A percentile compares a stretch with the other conserved stretches of the same genome.
Conservation (phyloP, 2,888 invertebrate genomes). For the Danaus chrysippus region DNA sequence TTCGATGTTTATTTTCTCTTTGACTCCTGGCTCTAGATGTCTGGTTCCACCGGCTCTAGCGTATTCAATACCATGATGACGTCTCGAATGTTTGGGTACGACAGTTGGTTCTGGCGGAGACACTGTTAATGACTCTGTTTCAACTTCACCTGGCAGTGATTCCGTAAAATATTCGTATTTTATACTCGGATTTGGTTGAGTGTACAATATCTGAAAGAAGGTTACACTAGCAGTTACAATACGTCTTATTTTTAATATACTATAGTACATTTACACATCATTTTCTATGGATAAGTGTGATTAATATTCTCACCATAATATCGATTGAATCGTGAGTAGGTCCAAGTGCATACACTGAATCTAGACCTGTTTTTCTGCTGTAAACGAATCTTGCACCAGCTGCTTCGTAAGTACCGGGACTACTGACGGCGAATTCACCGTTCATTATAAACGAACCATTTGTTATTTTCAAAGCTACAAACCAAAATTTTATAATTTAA, state of each 20-base stretch:
- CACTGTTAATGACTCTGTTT: conserved; percentile 49
- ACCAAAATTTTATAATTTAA: conserved; percentile 26
- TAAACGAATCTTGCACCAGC: conserved; percentile 90
- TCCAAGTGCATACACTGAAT: conserved; percentile 88
- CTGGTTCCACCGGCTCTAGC: conserved; percentile 40
- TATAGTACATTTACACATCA: not conserved
- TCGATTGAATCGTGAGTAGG: conserved; percentile 87
- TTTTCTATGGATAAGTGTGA: not conserved
- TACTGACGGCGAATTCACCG: conserved; percentile 88
- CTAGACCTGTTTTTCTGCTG: conserved; percentile 84
- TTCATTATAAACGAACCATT: conserved; percentile 90
- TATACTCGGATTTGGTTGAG: conserved; percentile 91
- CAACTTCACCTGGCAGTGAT: conserved; percentile 67
- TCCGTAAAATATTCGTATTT: conserved; percentile 93
- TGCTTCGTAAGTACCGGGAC: conserved; percentile 86
- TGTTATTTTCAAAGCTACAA: conserved; percentile 85
- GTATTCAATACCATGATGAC: conserved; percentile 60
- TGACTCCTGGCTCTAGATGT: conserved; percentile 44
- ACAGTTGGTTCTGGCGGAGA: conserved; percentile 40
- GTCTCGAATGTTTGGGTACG: conserved; percentile 57
- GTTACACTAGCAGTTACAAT: no score
- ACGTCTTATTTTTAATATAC: not conserved
- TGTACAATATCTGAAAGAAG: conserved; percentile 84
- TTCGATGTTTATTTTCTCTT: conserved; percentile 46
- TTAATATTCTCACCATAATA: conserved; percentile 82